A percentile compares a stretch with the other conserved stretches of the same genome.
phyloP scores from a whole-genome alignment of 2,797 vertebrate genomes.

The Vultur gryphus region DNA sequence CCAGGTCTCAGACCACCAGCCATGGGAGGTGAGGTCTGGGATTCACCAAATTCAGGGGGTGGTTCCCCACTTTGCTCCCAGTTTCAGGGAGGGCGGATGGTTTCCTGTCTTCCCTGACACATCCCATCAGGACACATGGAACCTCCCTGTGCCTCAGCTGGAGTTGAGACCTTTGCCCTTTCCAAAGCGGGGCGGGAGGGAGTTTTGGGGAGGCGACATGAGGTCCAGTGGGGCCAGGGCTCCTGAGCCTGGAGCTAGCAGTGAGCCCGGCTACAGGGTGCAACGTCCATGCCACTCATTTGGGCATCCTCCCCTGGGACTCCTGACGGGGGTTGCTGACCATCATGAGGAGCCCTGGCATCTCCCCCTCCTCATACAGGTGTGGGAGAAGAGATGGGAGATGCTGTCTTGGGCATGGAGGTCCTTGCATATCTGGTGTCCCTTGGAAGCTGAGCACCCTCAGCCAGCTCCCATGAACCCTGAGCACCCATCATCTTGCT shows the following conservation, averaged over 20 bases:
- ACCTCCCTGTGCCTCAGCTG: neutral
- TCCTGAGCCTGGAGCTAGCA: neutral
- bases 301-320: neutral
- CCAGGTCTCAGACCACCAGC: neutral
- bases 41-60: neutral
- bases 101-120: neutral
- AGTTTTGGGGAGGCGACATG: neutral
- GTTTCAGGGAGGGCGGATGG: neutral
- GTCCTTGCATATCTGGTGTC: neutral
- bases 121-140: neutral
- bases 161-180: neutral
- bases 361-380: fast-evolving
- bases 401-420: neutral
- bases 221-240: fast-evolving
- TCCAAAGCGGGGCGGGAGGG: fast-evolving
- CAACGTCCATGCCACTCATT: fast-evolving
- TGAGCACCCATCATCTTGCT: neutral
- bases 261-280: neutral
- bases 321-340: neutral
- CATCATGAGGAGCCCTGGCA: neutral
- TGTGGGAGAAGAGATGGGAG: neutral
- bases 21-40: neutral
- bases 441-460: neutral
- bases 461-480: neutral
- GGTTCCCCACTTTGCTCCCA: neutral